Conservation (phyloP, 2,888 invertebrate species). For the Hyppa rectilinea region DNA sequence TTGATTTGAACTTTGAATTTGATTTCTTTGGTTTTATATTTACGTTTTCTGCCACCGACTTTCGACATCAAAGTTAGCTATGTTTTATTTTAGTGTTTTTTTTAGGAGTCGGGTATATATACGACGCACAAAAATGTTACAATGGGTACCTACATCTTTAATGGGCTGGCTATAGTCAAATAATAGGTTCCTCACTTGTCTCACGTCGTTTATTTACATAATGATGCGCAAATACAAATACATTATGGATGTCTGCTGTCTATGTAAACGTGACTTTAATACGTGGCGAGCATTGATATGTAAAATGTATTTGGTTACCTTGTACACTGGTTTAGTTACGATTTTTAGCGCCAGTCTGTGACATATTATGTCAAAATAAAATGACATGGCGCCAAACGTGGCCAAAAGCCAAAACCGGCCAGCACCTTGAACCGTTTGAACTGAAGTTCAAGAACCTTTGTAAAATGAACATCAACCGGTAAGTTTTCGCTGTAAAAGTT, state of each 20-base stretch:
- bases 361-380: conserved; percentile 35
- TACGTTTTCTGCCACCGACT: too few species aligned
- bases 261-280: conserved; percentile 46
- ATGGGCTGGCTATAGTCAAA: conserved; percentile 6
- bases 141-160: not conserved
- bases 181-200: conserved; percentile 29
- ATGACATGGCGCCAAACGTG: conserved; percentile 15
- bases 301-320: conserved; percentile 27
- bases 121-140: not conserved
- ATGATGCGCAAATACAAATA: conserved; percentile 51
- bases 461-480: not conserved
- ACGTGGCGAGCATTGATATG: conserved; percentile 21
- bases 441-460: conserved; percentile 17
- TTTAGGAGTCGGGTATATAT: too few species aligned
- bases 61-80: too few species aligned
- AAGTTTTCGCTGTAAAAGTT: conserved; percentile 10
- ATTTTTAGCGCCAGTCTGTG: conserved; percentile 11
- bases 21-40: too few species aligned
- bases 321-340: conserved; percentile 1
- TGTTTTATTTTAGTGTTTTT: too few species aligned
- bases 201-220: conserved; percentile 11
- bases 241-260: conserved; percentile 25
- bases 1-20: too few species aligned
- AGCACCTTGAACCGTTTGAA: conserved; percentile 18
- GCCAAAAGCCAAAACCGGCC: conserved; percentile 5